Evolutionary conservation across 1,140 invertebrate species (phyloP).

Genomic region (Hyposmocoma kahamanoa): DNA sequence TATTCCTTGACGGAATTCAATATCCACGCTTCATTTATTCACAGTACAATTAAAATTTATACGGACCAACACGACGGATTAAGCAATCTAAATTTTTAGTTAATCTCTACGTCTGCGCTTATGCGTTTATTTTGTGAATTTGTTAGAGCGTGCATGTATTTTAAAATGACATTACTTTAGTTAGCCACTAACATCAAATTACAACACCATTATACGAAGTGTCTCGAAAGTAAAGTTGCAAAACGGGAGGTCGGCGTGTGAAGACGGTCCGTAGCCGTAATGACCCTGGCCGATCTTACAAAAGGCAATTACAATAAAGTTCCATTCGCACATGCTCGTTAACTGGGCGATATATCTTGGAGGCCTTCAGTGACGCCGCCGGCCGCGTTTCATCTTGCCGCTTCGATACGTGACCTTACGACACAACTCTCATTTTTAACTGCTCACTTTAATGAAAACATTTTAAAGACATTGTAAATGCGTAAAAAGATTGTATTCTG

Average conservation of each 20-base stretch:
- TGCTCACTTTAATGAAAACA: neutral
- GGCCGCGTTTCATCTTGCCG: conserved; percentile 44
- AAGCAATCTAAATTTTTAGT: neutral
- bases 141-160: no score
- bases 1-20: conserved; percentile 53
- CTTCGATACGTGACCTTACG: conserved; percentile 8
- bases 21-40: conserved; percentile 54
- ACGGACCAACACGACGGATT: neutral
- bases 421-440: conserved; percentile 15
- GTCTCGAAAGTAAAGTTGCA: conserved; percentile 32
- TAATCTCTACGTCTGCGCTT: neutral
- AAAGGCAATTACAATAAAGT: conserved; percentile 74
- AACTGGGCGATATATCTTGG: conserved; percentile 65
- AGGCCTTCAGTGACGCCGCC: conserved; percentile 45
- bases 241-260: conserved; percentile 34
- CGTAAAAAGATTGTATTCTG: no score
- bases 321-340: conserved; percentile 72
- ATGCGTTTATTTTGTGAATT: no score
- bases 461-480: no score
- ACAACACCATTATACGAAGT: conserved; percentile 10
- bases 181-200: conserved; percentile 5
- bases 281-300: conserved; percentile 68
- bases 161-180: no score
- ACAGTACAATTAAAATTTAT: conserved; percentile 39
- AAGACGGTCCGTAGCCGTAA: conserved; percentile 57